Percentiles rank a stretch among this genome's conserved stretches.
These are phyloP conservation scores for Cheirogaleus major DNA, from an alignment of 2,797 vertebrate species.

Conservation along the genomic window DNA sequence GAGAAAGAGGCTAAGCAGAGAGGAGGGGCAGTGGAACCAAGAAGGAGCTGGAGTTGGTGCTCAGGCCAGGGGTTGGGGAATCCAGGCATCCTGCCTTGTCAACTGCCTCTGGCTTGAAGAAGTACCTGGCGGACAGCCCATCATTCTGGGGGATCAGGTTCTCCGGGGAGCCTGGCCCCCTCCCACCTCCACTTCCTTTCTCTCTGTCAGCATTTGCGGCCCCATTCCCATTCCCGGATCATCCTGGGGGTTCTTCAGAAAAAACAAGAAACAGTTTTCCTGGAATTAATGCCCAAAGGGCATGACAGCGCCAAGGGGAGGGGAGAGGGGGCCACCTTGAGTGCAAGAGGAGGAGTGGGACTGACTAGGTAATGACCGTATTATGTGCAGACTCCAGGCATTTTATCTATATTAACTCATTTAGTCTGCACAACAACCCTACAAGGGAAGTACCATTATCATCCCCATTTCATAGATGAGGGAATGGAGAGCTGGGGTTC, in stretches of 20 bases:
- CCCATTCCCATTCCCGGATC: constrained; percentile 62
- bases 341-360: neutral
- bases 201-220: constrained; percentile 56
- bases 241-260: constrained; percentile 66
- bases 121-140: constrained; percentile 56
- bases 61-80: neutral
- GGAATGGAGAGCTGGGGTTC: neutral
- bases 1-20: neutral
- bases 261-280: constrained; percentile 42
- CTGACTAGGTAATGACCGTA: accelerated
- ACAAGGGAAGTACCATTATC: neutral
- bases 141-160: constrained; percentile 63
- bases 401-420: neutral
- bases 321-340: neutral
- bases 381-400: neutral
- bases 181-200: constrained; percentile 43
- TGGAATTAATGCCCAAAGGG: constrained; percentile 30
- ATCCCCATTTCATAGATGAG: neutral
- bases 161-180: neutral
- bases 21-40: accelerated
- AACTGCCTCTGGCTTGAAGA: neutral
- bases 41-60: neutral
- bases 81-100: neutral
- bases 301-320: neutral
- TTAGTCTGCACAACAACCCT: no score